phyloP scores from a whole-genome alignment of 2,113 vertebrate genomes.

The Capreolus pygargus region DNA sequence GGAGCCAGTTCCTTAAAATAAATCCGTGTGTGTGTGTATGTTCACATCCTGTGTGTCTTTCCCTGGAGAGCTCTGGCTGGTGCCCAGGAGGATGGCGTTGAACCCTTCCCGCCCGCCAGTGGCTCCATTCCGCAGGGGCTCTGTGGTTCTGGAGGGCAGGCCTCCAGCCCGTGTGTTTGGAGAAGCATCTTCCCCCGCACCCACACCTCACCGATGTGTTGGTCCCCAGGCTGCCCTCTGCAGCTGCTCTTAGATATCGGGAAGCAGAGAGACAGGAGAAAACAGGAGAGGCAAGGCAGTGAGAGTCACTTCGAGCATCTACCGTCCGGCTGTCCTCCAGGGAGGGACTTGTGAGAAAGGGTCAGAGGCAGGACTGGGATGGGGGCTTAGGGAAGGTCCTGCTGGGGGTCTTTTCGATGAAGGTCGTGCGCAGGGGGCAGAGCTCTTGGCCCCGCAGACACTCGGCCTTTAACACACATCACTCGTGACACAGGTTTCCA shows the following conservation, averaged over 20 bases:
- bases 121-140: background rate
- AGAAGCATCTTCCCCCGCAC: background rate
- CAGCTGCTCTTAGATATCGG: background rate
- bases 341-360: no score
- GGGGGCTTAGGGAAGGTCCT: background rate
- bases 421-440: fast-evolving
- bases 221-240: background rate
- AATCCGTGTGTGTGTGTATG: background rate
- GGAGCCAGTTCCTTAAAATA: background rate
- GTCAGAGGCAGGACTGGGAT: background rate
- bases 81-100: fast-evolving
- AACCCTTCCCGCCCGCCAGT: background rate
- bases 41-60: fast-evolving
- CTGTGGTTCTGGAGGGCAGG: background rate
- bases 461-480: background rate
- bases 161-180: background rate
- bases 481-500: background rate
- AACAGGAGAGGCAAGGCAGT: background rate
- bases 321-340: fast-evolving
- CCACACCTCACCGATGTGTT: fast-evolving
- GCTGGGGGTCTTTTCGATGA: background rate
- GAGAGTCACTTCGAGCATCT: fast-evolving
- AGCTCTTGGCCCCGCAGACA: fast-evolving
- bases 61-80: background rate
- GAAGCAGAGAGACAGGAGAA: background rate